phyloP scores from a whole-genome alignment of 2,113 vertebrate species.

The Hirundichthys speculiger region DNA sequence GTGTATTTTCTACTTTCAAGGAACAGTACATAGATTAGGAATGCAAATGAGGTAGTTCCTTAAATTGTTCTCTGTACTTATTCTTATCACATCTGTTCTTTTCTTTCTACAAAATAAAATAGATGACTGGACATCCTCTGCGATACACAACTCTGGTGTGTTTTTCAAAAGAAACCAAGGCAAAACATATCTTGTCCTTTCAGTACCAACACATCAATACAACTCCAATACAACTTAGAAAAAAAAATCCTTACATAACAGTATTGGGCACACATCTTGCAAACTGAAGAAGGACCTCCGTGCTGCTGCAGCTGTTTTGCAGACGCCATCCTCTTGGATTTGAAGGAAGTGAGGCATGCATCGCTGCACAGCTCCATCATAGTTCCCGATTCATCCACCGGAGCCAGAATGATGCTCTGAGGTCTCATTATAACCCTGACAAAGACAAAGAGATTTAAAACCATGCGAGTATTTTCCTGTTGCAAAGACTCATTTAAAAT shows the following conservation, averaged over 20 bases:
- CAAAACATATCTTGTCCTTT: too few species aligned
- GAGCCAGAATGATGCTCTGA: constrained; percentile 49
- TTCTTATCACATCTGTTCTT: too few species aligned
- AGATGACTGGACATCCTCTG: too few species aligned
- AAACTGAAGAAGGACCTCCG: not conserved
- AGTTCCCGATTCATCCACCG: constrained; percentile 38
- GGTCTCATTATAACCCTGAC: constrained; percentile 42
- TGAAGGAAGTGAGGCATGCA: constrained; percentile 36
- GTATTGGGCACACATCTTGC: constrained; percentile 35
- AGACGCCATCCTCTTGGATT: constrained; percentile 18
- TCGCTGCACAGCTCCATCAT: constrained; percentile 52
- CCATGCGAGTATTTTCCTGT: accelerated
- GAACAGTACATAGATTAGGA: too few species aligned
- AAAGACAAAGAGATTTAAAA: not conserved
- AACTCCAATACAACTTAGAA: not conserved
- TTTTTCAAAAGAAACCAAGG: too few species aligned
- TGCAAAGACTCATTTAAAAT: too few species aligned
- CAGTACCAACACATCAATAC: accelerated
- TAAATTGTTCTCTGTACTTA: too few species aligned
- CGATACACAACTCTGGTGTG: too few species aligned
- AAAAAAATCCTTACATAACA: constrained; percentile 23
- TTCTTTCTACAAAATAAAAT: too few species aligned
- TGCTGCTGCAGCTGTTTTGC: not conserved
- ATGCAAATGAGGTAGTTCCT: too few species aligned
- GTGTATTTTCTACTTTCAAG: too few species aligned